Conservation (phyloP, 2,888 invertebrate species). For the Pycnomerus fuliginosus region DNA sequence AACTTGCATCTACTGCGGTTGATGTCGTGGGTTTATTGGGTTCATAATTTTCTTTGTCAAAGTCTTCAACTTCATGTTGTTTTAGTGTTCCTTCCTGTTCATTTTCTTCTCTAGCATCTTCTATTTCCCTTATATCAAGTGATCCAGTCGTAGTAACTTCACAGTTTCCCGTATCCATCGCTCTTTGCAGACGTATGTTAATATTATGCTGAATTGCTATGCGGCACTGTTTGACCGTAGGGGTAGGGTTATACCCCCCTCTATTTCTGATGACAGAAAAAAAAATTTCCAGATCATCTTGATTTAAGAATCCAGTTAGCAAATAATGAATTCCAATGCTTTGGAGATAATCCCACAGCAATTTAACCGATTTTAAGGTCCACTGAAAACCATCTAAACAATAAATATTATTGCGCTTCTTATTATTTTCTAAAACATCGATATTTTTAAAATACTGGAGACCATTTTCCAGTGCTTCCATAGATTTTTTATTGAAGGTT, state of each 20-base stretch:
- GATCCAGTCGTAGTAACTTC: constrained; percentile 11
- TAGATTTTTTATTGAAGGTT: constrained; percentile 6
- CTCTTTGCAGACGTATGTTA: constrained; percentile 17
- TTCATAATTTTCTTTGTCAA: constrained; percentile 2
- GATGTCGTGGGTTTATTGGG: neutral
- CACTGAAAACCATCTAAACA: constrained; percentile 4
- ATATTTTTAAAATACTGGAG: constrained; percentile 6
- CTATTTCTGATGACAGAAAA: constrained; percentile 10
- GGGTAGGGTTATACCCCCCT: constrained; percentile 29
- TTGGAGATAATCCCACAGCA: constrained; percentile 5
- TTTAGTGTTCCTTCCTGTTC: neutral
- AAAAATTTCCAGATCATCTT: constrained; percentile 33
- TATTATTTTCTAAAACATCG: constrained; percentile 7
- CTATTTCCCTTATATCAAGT: constrained; percentile 9
- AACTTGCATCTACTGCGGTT: too few relatives aligned
- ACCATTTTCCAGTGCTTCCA: constrained; percentile 3
- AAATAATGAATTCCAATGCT: neutral
- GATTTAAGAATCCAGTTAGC: constrained; percentile 9
- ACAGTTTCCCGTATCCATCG: constrained; percentile 22
- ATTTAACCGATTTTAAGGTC: neutral
- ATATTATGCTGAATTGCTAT: constrained; percentile 25
- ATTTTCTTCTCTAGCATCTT: constrained; percentile 1
- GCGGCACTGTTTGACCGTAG: constrained; percentile 24
- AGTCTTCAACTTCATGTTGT: neutral
- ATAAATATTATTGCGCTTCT: constrained; percentile 7